A percentile compares a stretch with the other conserved stretches of the same genome.
Conservation (phyloP, 2,797 vertebrate genomes). For the Mus caroli region DNA sequence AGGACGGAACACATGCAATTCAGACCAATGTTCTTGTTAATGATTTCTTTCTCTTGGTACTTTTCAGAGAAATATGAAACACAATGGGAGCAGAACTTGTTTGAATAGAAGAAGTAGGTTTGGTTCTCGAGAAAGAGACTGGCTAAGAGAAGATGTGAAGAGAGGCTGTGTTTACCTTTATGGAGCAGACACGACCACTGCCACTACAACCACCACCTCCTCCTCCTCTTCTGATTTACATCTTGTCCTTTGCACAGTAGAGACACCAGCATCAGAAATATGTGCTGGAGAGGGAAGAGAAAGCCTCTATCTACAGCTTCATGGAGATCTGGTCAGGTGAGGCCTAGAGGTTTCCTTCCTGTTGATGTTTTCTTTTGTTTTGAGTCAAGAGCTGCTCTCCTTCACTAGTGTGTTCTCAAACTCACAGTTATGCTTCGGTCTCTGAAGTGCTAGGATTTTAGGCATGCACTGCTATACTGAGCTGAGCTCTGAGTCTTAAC, state of each 20-base stretch:
- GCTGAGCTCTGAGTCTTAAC: conserved; percentile 82
- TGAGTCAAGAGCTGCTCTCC: neutral
- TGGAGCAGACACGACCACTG: conserved; percentile 80
- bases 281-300: conserved; percentile 92
- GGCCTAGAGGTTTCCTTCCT: conserved; percentile 16
- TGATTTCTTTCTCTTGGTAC: conserved; percentile 58
- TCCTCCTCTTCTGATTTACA: conserved; percentile 90
- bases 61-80: conserved; percentile 96
- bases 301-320: conserved; percentile 94
- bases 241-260: conserved; percentile 96
- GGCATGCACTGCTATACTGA: neutral
- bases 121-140: conserved; percentile 96
- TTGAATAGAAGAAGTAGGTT: conserved; percentile 93
- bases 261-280: conserved; percentile 94
- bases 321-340: conserved; percentile 97
- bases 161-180: conserved; percentile 96
- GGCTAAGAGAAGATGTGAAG: conserved; percentile 94
- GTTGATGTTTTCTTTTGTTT: neutral
- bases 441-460: neutral
- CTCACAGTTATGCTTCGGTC: neutral
- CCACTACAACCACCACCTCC: conserved; percentile 83
- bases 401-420: neutral
- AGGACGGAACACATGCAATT: neutral
- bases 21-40: conserved; percentile 10
- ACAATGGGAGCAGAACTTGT: conserved; percentile 93